phyloP scores from a whole-genome alignment of 2,797 vertebrate species.

The Adrianichthys oophorus region DNA sequence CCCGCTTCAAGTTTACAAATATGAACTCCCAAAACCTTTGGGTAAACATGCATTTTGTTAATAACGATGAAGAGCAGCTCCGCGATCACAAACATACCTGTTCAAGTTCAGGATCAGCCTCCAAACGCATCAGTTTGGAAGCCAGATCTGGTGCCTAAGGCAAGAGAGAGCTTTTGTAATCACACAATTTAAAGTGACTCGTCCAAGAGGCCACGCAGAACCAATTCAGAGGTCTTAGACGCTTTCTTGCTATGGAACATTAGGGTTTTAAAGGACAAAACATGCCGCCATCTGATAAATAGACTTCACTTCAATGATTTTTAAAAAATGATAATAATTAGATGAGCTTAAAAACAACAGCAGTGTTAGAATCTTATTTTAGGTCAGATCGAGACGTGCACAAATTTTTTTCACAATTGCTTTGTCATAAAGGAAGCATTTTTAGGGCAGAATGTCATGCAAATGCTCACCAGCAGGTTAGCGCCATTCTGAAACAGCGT shows the following conservation, averaged over 20 bases:
- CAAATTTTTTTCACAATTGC: neutral
- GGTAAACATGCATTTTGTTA: constrained; percentile 42
- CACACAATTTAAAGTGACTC: constrained; percentile 65
- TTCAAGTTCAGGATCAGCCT: constrained; percentile 74
- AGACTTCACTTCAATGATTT: too few species aligned
- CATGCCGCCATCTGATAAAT: constrained; percentile 9
- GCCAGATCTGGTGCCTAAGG: constrained; percentile 75
- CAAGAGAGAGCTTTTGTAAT: constrained; percentile 74
- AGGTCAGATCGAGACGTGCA: neutral
- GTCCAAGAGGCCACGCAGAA: constrained; percentile 43
- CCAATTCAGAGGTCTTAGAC: constrained; percentile 36
- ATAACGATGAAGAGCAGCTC: constrained; percentile 14
- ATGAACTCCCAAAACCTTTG: constrained; percentile 2
- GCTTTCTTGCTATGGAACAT: constrained; percentile 35
- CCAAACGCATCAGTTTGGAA: constrained; percentile 80
- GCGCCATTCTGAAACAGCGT: constrained; percentile 92
- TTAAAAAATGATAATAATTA: too few species aligned
- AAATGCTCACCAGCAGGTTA: constrained; percentile 87
- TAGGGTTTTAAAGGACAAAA: neutral
- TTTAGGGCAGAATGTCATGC: neutral
- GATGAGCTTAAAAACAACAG: neutral
- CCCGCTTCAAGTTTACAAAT: neutral
- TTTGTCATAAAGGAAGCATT: too few species aligned
- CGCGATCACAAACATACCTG: constrained; percentile 69
- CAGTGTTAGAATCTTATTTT: neutral